Evolutionary conservation across 2,797 vertebrate species (phyloP), one percentile per base, ranked within the genome.

Genomic region (Urocyon cinereoargenteus): DNA sequence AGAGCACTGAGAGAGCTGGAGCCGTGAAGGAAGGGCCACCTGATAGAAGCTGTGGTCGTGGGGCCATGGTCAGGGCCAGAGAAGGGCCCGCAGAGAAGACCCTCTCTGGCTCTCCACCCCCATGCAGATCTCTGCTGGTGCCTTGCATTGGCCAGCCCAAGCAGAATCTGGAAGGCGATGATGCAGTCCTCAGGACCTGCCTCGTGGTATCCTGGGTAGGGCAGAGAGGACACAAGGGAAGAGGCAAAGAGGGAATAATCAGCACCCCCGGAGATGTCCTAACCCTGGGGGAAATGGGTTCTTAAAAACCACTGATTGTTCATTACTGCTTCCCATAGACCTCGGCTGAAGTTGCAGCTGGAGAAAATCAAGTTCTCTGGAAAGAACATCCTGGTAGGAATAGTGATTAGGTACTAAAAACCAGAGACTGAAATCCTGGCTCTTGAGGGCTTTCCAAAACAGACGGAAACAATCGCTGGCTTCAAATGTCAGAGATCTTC

Each of bases 301-400:
- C 51, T n/a, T 91, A 70, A 90, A 77, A 31, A n/a, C 59, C 86
- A 51, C 49, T 0, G 45, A 53, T 59, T 66, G 78, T 73, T 95
- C 95, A 31, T 53, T 31, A 45, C 59, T 31, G 51, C 83, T 49
- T 91, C 59, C 61, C 5, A 10, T 6, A 85, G 53, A 61, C 73
- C 21, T 2, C 10, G 6, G 72, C 96, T 91, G 40, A 81, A 86
- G 91, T 22, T 84, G 78, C 53, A 92, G 61, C 81, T 90, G 90
- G 62, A 77, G 94, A 86, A 97, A 97, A 95, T 84, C 92, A 92
- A 83, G 75, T 89, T 96, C 78, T 89, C 90, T 26, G 81, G 78
- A 91, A 97, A 94, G 90, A 96, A 92, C 83, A 79, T 72, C 85
- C 77, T 72, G 79, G 62, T 34, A 72, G 81, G 88, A 96, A 96